phyloP scores from a whole-genome alignment of 2,797 vertebrate species.

The Spinibarbus caldwelli region DNA sequence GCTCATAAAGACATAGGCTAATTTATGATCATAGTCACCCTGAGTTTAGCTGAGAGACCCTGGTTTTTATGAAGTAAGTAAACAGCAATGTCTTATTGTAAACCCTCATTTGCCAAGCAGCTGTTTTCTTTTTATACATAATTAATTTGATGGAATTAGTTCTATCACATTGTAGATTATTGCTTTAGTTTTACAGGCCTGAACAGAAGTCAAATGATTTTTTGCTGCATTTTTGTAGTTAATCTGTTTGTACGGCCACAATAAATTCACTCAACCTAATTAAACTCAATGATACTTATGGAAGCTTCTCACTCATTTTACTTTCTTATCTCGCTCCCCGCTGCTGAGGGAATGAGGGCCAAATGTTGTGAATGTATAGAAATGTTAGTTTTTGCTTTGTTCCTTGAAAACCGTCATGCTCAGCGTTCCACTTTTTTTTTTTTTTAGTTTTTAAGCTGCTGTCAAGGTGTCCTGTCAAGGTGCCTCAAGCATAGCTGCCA shows the following conservation, averaged over 20 bases:
- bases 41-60: background rate
- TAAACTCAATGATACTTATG: background rate
- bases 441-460: slow-evolving; percentile 30
- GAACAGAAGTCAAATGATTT: background rate
- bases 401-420: background rate
- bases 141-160: background rate
- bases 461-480: slow-evolving; percentile 13
- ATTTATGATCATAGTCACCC: background rate
- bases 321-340: background rate
- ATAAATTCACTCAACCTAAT: background rate
- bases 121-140: background rate
- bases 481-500: background rate
- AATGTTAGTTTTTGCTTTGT: slow-evolving; percentile 8
- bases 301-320: background rate
- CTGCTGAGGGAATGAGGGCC: background rate
- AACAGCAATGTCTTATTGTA: background rate
- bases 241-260: background rate
- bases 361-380: background rate
- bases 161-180: background rate
- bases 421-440: background rate
- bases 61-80: background rate
- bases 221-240: background rate
- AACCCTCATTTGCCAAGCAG: background rate
- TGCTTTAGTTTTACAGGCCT: background rate
- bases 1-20: background rate